phyloP scores from a whole-genome alignment of 2,888 invertebrate species.

The Calliphora vomitoria region DNA sequence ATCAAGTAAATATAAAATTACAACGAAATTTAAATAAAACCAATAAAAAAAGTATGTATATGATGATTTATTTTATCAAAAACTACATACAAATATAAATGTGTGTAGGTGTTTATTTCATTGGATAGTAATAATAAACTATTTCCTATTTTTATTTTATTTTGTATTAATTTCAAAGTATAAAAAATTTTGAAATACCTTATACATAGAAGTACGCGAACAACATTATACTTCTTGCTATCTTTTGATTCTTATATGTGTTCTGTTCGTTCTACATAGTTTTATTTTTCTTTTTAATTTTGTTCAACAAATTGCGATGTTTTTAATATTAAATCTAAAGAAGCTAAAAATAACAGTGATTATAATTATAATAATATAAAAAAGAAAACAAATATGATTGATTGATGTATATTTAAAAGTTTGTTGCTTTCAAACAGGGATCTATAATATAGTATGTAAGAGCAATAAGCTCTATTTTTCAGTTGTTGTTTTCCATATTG shows the following conservation, averaged over 20 bases:
- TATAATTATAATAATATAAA: constrained; percentile 35
- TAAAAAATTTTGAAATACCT: constrained; percentile 64
- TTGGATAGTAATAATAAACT: constrained; percentile 47
- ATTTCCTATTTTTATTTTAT: constrained; percentile 26
- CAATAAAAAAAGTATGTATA: constrained; percentile 28
- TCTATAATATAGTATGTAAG: constrained; percentile 48
- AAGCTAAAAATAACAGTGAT: constrained; percentile 65
- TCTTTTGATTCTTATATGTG: constrained; percentile 36
- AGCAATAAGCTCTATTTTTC: constrained; percentile 63
- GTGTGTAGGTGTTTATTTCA: constrained; percentile 43
- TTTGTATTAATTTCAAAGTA: constrained; percentile 61
- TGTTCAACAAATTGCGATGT: constrained; percentile 63
- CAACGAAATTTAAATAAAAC: constrained; percentile 19
- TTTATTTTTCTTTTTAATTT: constrained; percentile 12
- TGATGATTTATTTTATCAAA: constrained; percentile 65
- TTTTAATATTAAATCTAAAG: constrained; percentile 64
- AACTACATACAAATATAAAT: constrained; percentile 54
- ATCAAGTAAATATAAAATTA: neutral
- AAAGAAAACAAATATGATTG: constrained; percentile 60
- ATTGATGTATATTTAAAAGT: constrained; percentile 39
- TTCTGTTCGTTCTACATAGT: constrained; percentile 48
- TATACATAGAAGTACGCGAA: constrained; percentile 42
- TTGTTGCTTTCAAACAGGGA: constrained; percentile 32
- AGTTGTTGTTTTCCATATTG: constrained; percentile 10
- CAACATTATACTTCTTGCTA: constrained; percentile 30